Base-by-base conservation (phyloP, 2,888 invertebrate genomes). In the Drosophila tanythrix region DNA sequence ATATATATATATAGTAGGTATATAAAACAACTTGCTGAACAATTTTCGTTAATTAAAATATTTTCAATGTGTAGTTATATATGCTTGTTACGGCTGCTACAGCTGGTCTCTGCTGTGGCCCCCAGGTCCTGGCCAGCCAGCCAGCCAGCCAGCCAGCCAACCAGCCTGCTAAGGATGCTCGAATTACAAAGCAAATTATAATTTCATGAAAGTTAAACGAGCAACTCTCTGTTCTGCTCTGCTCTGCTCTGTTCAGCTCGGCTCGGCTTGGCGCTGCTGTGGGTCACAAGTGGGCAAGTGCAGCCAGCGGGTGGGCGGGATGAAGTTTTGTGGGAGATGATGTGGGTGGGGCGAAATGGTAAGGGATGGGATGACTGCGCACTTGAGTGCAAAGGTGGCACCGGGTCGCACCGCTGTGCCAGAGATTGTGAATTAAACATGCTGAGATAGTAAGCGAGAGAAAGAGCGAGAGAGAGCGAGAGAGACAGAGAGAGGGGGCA, bases 131-230 rank as follows among this genome's bases (percentile, higher is more conserved):
- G 38, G 56, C 29, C 38, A 25, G 38, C 51, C n/a, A 38, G 21
- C 33, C 31, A 31, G 27, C 64, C 76, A 70, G 69, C 57, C 64
- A 46, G 55, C 27, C 53, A 25, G 55, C 53, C 57, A 50, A 62
- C 61, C 69, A 51, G 71, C 60, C 77, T 69, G 73, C 73, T 73
- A 89, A 86, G 86, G 85, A 86, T 87, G 82, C 88, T 89, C 87
- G 81, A 86, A 91, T 91, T 87, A 90, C 84, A 88, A 89, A 91
- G 81, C 88, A 90, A 91, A 91, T 91, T 91, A 91, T 91, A 91
- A 91, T 91, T 91, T 91, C 86, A 91, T 91, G 91, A 91, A 91
- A 91, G 88, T 91, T 91, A 90, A 89, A 90, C 90, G 88, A 88
- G 87, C 88, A 89, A 82, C 89, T 89, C 86, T 82, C 79, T 72